Conservation (phyloP, 64 coral and sea anemone genomes). For the Montipora cactus region DNA sequence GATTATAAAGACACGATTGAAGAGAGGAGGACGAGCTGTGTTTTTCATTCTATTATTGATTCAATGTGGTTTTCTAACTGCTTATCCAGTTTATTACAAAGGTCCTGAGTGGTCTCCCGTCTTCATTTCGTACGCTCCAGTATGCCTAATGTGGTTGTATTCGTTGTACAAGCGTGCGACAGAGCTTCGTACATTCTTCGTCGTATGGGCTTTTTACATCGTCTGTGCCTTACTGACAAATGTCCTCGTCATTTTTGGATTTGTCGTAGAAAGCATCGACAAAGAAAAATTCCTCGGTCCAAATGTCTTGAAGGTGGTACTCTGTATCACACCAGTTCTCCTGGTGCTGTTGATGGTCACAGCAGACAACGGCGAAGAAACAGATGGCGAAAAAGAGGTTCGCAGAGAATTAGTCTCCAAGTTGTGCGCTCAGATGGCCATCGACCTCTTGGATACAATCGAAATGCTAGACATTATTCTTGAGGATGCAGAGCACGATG, state of each 20-base stretch:
- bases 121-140: neutral
- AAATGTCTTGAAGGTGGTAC: conserved; percentile 12
- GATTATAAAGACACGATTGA: too few species aligned
- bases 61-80: neutral
- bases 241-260: neutral
- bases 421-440: conserved; percentile 5
- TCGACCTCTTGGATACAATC: conserved; percentile 48
- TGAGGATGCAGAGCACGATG: conserved; percentile 4
- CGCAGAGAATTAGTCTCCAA: neutral
- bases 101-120: neutral
- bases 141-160: neutral
- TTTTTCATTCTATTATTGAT: neutral
- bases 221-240: neutral
- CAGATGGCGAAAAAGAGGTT: neutral
- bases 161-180: too few species aligned
- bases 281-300: neutral
- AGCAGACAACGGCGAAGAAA: neutral
- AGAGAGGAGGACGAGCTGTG: neutral
- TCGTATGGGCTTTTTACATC: neutral
- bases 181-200: neutral
- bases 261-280: neutral
- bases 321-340: conserved; percentile 15
- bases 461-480: conserved; percentile 27
- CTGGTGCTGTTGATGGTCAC: neutral
- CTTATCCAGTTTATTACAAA: neutral